Evolutionary conservation across 2,797 vertebrate genomes (phyloP), one percentile per base, ranked within the genome.

Genomic region (Balearica regulorum): DNA sequence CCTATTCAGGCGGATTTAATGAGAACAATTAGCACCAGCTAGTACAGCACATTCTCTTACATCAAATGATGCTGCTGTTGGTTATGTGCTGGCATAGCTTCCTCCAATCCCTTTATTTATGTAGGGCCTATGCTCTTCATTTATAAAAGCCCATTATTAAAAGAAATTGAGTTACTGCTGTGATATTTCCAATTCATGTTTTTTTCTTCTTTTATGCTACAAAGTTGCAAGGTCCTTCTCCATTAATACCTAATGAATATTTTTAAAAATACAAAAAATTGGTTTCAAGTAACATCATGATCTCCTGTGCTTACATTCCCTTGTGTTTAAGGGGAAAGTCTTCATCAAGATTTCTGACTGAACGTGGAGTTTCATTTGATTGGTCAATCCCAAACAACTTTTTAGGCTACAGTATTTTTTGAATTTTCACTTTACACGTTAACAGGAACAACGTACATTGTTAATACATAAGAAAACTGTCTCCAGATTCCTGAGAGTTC

Each of bases 1-100:
- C 90, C 91, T 94, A 93, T 83, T 94, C 49, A 83, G 77, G 83
- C 57, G 95, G 90, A 95, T 96, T 95, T 95, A 96, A 81, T 81
- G 65, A 72, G 76, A 94, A 96, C 65, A 94, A 91, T 81, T 76
- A 90, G 85, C 85, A 94, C 79, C 77, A 95, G 88, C 90, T 92
- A 83, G 61, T 81, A 95, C 65, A 91, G 88, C 49, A 90, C 37
- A 55, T 83, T 90, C 41, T 91, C 28, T 91, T 70, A 73, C 5
- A 54, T 75, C 77, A 95, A 94, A 83, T 2, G 16, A 78, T 81
- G 37, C 41, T 90, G 54, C 37, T 89, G 55, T 80, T 87, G 31
- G 29, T 80, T 90, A 86, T 86, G 66, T n/a, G 61, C 65, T 75
- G 57, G 73, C 39, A 81, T 10, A 65, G 44, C 49, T 90, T 88